These are phyloP conservation scores for Pammene fasciana DNA, from an alignment of 2,888 invertebrate genomes.

Conservation along the genomic window DNA sequence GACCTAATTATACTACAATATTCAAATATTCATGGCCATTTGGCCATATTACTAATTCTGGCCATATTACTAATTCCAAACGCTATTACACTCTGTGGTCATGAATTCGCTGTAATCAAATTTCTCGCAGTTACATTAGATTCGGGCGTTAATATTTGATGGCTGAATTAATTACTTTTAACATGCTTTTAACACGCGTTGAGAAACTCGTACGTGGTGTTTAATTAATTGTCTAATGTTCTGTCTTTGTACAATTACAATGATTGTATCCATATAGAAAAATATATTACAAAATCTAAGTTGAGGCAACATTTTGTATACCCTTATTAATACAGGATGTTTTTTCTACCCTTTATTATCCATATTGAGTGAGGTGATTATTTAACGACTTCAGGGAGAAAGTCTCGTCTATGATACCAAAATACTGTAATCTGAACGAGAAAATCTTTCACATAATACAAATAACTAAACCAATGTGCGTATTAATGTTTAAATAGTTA, in stretches of 20 bases:
- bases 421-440: no score
- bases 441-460: no score
- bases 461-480: no score
- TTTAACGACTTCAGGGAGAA: no score
- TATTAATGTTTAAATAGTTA: no score
- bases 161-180: slow-evolving; percentile 27
- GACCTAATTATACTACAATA: slow-evolving; percentile 12
- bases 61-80: slow-evolving; percentile 28
- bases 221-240: slow-evolving; percentile 23
- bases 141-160: slow-evolving; percentile 31
- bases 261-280: no score
- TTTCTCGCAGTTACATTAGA: slow-evolving; percentile 29
- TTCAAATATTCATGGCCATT: slow-evolving; percentile 27
- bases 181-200: slow-evolving; percentile 12
- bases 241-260: neutral
- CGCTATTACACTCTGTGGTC: slow-evolving; percentile 29
- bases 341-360: no score
- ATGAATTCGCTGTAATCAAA: slow-evolving; percentile 32
- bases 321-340: no score
- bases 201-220: slow-evolving; percentile 20
- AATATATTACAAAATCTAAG: no score
- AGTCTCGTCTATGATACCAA: no score
- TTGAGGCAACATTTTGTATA: no score
- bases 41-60: slow-evolving; percentile 16
- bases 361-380: no score